Conservation (phyloP, 2,888 invertebrate species). For the Phytoseiulus persimilis region DNA sequence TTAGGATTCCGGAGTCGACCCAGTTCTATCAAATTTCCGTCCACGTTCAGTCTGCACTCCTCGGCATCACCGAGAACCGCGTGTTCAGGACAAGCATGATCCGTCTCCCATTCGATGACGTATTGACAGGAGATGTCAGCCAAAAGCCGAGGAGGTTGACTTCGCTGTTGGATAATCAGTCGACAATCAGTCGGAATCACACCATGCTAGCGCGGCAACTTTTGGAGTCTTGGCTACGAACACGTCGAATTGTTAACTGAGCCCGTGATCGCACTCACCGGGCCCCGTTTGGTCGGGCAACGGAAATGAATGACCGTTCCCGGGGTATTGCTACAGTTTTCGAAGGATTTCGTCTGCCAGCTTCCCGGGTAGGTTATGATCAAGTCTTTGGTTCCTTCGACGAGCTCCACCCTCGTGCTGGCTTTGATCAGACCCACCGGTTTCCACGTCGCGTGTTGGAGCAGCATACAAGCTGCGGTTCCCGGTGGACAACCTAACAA, state of each 20-base stretch:
- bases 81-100: slow-evolving; percentile 49
- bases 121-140: slow-evolving; percentile 46
- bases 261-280: slow-evolving; percentile 9
- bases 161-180: background rate
- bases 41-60: slow-evolving; percentile 47
- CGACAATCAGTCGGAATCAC: background rate
- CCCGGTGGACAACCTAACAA: slow-evolving; percentile 9
- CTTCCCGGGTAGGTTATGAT: background rate
- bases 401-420: background rate
- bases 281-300: slow-evolving; percentile 11
- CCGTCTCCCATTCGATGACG: slow-evolving; percentile 49
- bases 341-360: background rate
- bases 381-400: background rate
- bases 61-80: slow-evolving; percentile 45
- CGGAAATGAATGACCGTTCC: slow-evolving; percentile 24
- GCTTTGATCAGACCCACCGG: slow-evolving; percentile 16
- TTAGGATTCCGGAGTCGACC: slow-evolving; percentile 44
- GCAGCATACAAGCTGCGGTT: slow-evolving; percentile 7
- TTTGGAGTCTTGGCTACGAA: too few relatives aligned
- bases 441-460: slow-evolving; percentile 10
- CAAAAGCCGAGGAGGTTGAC: slow-evolving; percentile 13
- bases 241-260: too few relatives aligned
- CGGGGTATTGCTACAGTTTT: background rate
- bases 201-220: too few relatives aligned
- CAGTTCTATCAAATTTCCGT: slow-evolving; percentile 48